These are phyloP conservation scores for Troglohyphantes excavatus DNA, from an alignment of 2,888 invertebrate genomes.

Conservation along the genomic window DNA sequence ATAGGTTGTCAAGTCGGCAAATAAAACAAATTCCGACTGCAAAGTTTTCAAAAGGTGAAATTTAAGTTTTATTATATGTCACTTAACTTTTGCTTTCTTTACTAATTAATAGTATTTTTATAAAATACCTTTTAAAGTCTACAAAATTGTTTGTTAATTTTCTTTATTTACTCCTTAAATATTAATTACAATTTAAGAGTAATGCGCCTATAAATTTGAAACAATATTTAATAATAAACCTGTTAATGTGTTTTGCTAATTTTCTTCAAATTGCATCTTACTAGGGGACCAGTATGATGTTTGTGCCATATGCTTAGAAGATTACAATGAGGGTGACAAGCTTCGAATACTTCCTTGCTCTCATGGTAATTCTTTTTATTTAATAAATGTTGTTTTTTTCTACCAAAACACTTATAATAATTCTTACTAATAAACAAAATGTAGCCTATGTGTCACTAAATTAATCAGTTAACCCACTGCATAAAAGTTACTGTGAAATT, in stretches of 20 bases:
- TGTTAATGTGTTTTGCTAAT: too few relatives aligned
- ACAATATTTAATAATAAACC: too few relatives aligned
- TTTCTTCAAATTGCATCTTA: too few relatives aligned
- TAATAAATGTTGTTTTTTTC: too few relatives aligned
- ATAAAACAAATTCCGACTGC: constrained; percentile 74
- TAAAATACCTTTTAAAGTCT: constrained; percentile 6
- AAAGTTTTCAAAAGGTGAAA: constrained; percentile 70
- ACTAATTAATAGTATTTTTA: not conserved
- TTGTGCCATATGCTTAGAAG: constrained; percentile 99
- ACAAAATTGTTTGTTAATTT: not conserved
- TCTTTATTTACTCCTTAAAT: not conserved
- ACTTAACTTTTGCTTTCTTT: not conserved
- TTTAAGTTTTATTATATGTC: not conserved
- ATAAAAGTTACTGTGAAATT: too few relatives aligned
- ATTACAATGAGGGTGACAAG: constrained; percentile 97
- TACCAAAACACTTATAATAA: too few relatives aligned
- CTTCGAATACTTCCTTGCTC: constrained; percentile 96
- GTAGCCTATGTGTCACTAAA: too few relatives aligned
- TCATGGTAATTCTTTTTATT: constrained; percentile 84
- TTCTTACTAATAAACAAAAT: too few relatives aligned
- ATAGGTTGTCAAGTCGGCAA: constrained; percentile 72
- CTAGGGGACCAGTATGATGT: constrained; percentile 94
- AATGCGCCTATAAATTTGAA: not conserved
- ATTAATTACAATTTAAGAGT: not conserved
- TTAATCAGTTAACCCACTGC: too few relatives aligned